Base-by-base conservation (phyloP, 2,113 vertebrate species). In the Petromus typicus region DNA sequence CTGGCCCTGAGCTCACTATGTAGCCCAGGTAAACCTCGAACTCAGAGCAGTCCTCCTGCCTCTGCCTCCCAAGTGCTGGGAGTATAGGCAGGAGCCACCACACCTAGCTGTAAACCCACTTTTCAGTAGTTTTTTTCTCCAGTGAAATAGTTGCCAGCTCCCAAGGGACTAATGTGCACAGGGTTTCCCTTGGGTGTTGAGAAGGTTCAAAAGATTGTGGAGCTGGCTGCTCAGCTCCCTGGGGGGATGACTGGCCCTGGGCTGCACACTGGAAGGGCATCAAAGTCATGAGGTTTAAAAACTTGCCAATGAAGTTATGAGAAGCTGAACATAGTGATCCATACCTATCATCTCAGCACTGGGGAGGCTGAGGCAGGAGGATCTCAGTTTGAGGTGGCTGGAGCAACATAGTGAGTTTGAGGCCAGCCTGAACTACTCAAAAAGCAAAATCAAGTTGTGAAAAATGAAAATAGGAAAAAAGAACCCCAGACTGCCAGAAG, bases 91-190 rank as follows among this genome's bases (percentile, higher is more conserved):
- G n/a, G n/a, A n/a, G n/a, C n/a, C n/a, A n/a, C n/a, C n/a, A n/a
- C n/a, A n/a, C n/a, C 12, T 34, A 73, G 56, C 51, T 22, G 0
- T 16, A 61, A 67, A 48, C 20, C 59, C 63, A 8, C 54, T 2
- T 32, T 13, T 14, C 82, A 75, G 64, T 9, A 4, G 57, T 59
- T 79, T 86, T 88, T 59, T 34, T 86, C 81, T 43, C 30, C 2
- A 51, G 64, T 64, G 9, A 0, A 71, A 34, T 37, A 16, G 27
- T 27, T 0, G 0, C 45, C 23, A 1, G 7, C 30, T 92, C 37
- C 48, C 1, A 6, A 3, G 51, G 75, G 12, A 40, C 40, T 34
- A 2, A 30, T 1, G 37, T 13, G 20, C 1, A 6, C 0, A 0
- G 0, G 23, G 2, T 66, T 75, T 81, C n/a, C 73, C 61, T 54